Base-by-base conservation (phyloP, 2,113 vertebrate genomes). In the Octodon degus region DNA sequence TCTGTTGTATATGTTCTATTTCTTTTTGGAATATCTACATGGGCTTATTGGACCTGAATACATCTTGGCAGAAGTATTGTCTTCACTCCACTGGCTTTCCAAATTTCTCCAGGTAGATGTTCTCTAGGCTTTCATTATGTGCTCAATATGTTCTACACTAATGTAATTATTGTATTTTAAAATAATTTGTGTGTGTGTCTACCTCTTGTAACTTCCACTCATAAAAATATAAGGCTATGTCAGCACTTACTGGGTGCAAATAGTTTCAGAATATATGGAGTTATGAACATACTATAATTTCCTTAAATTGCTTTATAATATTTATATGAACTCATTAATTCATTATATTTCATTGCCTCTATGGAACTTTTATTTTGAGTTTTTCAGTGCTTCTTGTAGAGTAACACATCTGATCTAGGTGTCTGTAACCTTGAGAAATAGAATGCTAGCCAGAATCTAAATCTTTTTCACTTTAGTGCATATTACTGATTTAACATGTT, bases 401-500 rank as follows among this genome's bases (percentile, higher is more conserved):
- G 47, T 50, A 72, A 82, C 63, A 19, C 22, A 93, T n/a, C 50
- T 85, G 93, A 95, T 93, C 50, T 97, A 93, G 90, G 62, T 91
- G 40, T 65, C 82, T 72, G 22, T 89, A 95, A 86, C 81, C 55
- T 94, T 90, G 47, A 87, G 95, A 94, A 88, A n/a, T 3, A 40
- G 0, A 93, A 94, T 63, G 6, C 40, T 50, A 86, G 77, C 60
- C 81, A 96, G 82, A 92, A 93, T 94, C 76, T 92, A 16, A 90
- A 89, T 93, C 8, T 53, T 34, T 68, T 92, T 97, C 27, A 88
- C 92, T 96, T 77, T 74, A 80, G 47, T 94, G 30, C 65, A 80
- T 67, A 90, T 94, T 89, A 80, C 3, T 83, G 17, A 89, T 93
- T 92, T 96, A 94, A 94, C 94, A 92, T 96, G 90, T 90, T 94